A percentile compares a stretch with the other conserved stretches of the same genome.
These are phyloP conservation scores for Corythaixoides concolor DNA, from an alignment of 2,113 vertebrate species.

Conservation along the genomic window DNA sequence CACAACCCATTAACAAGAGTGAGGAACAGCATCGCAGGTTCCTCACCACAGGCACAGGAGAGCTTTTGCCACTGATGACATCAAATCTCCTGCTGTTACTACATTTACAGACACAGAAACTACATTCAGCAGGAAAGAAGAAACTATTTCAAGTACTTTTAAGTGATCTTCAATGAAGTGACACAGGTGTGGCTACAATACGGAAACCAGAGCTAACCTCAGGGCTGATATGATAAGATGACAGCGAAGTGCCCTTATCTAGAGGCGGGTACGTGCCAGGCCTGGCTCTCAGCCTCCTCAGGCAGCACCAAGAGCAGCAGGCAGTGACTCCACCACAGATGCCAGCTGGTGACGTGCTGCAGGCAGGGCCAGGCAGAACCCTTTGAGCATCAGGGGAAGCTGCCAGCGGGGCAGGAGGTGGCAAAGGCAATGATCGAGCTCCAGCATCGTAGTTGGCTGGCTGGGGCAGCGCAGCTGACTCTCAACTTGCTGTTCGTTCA, in stretches of 20 bases:
- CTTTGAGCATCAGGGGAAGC: not conserved
- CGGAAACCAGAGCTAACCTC: not conserved
- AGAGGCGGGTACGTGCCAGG: not conserved
- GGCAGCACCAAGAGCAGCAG: not conserved
- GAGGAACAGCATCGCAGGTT: not conserved
- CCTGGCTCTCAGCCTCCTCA: not conserved
- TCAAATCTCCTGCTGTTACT: not conserved
- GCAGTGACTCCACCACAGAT: not conserved
- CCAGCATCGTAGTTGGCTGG: fast-evolving
- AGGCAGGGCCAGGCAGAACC: not conserved
- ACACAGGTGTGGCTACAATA: not conserved
- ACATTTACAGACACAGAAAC: not conserved
- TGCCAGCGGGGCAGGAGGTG: not conserved
- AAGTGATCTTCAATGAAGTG: not conserved
- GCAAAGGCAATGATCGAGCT: fast-evolving
- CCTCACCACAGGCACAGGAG: fast-evolving
- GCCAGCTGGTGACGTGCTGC: not conserved
- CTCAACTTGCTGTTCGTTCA: not conserved
- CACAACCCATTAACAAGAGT: not conserved
- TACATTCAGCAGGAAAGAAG: not conserved
- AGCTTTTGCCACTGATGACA: not conserved
- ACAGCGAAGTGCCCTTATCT: not conserved
- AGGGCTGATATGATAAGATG: not conserved
- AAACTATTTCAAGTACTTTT: not conserved
- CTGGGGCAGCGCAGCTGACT: not conserved